Base-by-base conservation (phyloP, 64 coral and sea anemone genomes). In the Porites australiensis region DNA sequence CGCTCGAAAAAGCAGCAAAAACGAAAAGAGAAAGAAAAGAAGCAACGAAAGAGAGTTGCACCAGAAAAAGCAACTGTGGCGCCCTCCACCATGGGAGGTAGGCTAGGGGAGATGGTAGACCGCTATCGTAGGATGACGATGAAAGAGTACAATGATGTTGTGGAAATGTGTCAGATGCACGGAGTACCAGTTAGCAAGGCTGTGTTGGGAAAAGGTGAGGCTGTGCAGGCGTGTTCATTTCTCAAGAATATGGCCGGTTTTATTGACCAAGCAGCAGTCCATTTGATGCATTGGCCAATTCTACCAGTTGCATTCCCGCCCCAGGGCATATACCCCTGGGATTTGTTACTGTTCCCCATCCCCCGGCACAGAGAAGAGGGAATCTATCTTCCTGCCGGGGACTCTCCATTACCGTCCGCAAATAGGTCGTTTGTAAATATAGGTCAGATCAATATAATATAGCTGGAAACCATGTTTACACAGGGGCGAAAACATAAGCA, bases 121-220 rank as follows among this genome's bases (percentile, higher is more conserved):
- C 66, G 87, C 21, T 99, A 88, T 70, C 88, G 94, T 11, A 93
- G 87, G 73, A 95, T 89, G 11, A 99, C 94, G 1, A 16, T 94
- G 65, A 89, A 94, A 45, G 98, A 99, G 66, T 99, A 96, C 15
- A 79, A 94, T 12, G 94, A 94, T 50, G 83, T 95, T 6, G 85
- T 99, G 16, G 94, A 99, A 66, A 27, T 96, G 5, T 99, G 98
- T 67, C 94, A 99, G 20, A 96, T 99, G 91, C 98, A 99, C 71
- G 98, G 98, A 16, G 94, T 99, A 15, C 90, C 90, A 44, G 77
- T 99, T 0, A 91, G 94, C 79, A 96, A 93, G 55, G 65, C 88
- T 20, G 61, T 99, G 14, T 79, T 99, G 8, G 98, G 77, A 53
- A 90, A 92, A 94, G 94, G 98, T 99, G 77, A 80, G 91, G 22